A percentile compares a stretch with the other conserved stretches of the same genome.
These are phyloP conservation scores for Apeira syringaria DNA, from an alignment of 2,888 invertebrate genomes.

Conservation along the genomic window DNA sequence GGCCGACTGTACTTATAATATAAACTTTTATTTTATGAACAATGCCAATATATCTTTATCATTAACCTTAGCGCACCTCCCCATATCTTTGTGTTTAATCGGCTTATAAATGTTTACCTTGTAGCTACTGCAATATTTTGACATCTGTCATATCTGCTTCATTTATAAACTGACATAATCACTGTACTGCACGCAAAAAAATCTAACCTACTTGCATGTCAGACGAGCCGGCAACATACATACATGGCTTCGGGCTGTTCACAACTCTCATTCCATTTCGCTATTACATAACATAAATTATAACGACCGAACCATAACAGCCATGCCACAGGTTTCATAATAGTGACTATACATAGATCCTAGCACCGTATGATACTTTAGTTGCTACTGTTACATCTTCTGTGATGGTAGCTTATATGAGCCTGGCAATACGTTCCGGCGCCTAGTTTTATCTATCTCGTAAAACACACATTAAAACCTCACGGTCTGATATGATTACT, in stretches of 20 bases:
- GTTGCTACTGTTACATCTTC: neutral
- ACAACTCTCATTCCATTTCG: slow-evolving; percentile 31
- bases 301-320: slow-evolving; percentile 28
- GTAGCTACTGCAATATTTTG: no score
- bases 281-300: slow-evolving; percentile 38
- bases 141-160: no score
- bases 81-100: no score
- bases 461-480: slow-evolving; percentile 13
- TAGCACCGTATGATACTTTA: no score
- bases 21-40: no score
- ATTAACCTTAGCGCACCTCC: no score
- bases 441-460: slow-evolving; percentile 14
- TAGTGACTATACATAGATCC: neutral
- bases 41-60: no score
- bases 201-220: slow-evolving; percentile 14
- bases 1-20: no score
- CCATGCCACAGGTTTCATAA: neutral
- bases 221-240: slow-evolving; percentile 24
- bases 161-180: no score
- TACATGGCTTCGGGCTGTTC: slow-evolving; percentile 26
- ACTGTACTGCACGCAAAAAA: no score
- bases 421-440: slow-evolving; percentile 13
- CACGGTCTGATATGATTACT: slow-evolving; percentile 1
- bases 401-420: slow-evolving; percentile 10
- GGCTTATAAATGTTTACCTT: no score